phyloP scores from a whole-genome alignment of 1,140 invertebrate species.

The Bombus sibiricus region DNA sequence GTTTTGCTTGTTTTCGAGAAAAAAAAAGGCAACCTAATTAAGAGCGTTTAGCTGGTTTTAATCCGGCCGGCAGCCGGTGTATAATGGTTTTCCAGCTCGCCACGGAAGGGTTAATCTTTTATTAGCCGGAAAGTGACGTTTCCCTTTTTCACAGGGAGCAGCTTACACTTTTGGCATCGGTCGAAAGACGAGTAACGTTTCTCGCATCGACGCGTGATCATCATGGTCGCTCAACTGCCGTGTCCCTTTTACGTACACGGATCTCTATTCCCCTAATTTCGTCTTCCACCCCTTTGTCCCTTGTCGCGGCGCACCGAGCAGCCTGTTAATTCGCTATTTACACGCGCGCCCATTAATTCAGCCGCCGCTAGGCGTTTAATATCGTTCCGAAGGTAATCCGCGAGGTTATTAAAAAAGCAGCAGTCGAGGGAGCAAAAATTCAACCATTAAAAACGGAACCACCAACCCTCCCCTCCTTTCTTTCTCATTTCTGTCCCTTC shows the following conservation, averaged over 20 bases:
- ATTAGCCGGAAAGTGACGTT: slow-evolving; percentile 25
- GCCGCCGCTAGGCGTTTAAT: slow-evolving; percentile 6
- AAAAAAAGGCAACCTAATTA: slow-evolving; percentile 13
- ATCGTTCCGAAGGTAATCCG: slow-evolving; percentile 26
- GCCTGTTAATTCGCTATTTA: slow-evolving; percentile 27
- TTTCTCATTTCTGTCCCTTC: background rate
- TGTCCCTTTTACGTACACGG: no score
- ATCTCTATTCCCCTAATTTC: slow-evolving; percentile 25
- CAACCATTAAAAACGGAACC: slow-evolving; percentile 15
- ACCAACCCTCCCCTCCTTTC: no score
- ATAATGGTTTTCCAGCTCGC: slow-evolving; percentile 16
- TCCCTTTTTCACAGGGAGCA: background rate
- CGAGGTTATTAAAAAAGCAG: slow-evolving; percentile 31
- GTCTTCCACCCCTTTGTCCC: background rate
- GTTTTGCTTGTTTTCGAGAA: slow-evolving; percentile 5
- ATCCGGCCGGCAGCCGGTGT: slow-evolving; percentile 13
- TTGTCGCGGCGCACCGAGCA: background rate
- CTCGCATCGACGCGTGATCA: background rate
- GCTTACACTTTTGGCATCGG: background rate
- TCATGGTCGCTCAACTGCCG: no score
- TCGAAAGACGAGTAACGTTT: background rate
- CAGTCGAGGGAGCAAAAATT: slow-evolving; percentile 19
- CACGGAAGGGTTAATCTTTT: slow-evolving; percentile 33
- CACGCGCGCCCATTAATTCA: slow-evolving; percentile 16
- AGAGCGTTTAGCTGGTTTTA: slow-evolving; percentile 27